A percentile compares a stretch with the other conserved stretches of the same genome.
Conservation (phyloP, 2,888 invertebrate genomes). For the Caenorhabditis macrosperma region DNA sequence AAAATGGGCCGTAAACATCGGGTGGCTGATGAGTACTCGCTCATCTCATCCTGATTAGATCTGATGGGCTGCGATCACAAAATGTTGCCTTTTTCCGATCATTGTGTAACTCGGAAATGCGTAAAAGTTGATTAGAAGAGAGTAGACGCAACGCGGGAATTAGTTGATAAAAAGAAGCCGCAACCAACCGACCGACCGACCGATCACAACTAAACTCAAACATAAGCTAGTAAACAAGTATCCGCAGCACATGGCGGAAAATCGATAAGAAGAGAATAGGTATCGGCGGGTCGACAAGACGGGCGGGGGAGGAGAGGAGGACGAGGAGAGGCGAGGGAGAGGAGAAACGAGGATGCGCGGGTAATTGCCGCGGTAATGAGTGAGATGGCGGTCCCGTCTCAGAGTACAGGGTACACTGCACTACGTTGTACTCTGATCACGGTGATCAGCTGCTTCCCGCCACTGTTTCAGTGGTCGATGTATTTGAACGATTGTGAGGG, state of each 20-base stretch:
- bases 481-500: background rate
- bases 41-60: conserved; percentile 26
- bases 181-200: conserved; percentile 33
- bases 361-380: conserved; percentile 20
- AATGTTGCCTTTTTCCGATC: conserved; percentile 5
- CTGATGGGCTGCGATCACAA: conserved; percentile 9
- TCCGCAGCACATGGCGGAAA: conserved; percentile 34
- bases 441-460: background rate
- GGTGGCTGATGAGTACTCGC: conserved; percentile 37
- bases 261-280: conserved; percentile 8
- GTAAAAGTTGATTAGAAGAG: conserved; percentile 19
- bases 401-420: conserved; percentile 57
- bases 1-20: conserved; percentile 43
- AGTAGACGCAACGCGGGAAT: conserved; percentile 15
- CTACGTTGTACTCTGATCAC: conserved; percentile 35
- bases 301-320: background rate
- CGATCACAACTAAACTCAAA: conserved; percentile 9
- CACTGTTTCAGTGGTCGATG: conserved; percentile 25
- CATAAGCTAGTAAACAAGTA: conserved; percentile 35
- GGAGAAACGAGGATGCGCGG: background rate
- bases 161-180: conserved; percentile 39
- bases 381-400: conserved; percentile 1
- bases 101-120: background rate
- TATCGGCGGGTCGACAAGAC: background rate
- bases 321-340: background rate